Base-by-base conservation (phyloP, 2,113 vertebrate genomes). In the Eulemur rufifrons region DNA sequence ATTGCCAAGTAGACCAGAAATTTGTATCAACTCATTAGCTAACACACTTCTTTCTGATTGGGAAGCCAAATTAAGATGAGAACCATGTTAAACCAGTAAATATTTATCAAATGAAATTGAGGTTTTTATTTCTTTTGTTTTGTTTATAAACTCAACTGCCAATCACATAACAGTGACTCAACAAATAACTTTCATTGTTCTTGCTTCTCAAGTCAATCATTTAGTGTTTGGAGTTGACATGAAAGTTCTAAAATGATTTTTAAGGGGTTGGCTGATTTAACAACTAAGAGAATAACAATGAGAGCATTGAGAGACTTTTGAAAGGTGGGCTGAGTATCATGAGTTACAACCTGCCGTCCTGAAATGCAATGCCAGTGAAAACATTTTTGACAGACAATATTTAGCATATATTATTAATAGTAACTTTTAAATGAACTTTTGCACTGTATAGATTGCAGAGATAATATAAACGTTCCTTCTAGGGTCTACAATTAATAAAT, bases 101-200 rank as follows among this genome's bases (percentile, higher is more conserved):
- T 93, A 96, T 95, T 91, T 93, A 93, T 86, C 32, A 86, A 92
- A 86, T 78, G 64, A 89, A 89, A 81, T 81, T 85, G 52, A 80
- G 2, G 0, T 29, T 95, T 96, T 95, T 54, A 73, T 80, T 92
- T 82, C 10, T 84, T 82, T 93, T 87, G 10, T 76, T 88, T 88
- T 94, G 54, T 91, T 66, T 89, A 82, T 61, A 50, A 92, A 29
- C 8, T 81, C 47, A 80, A 63, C 25, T 17, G 29, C 0, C 17
- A 88, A 94, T 9, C 21, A 87, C 32, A 18, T 61, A 95, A 85
- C 52, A 87, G 47, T 52, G 76, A 25, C 17, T 90, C 74, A 87
- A 71, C 8, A 95, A 94, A 66, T 91, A 82, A 82, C 66, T 88
- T 89, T 61, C 14, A 73, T 63, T 88, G 4, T 63, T 88, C 32